Evolutionary conservation across 2,888 invertebrate genomes (phyloP).

Genomic region (Mesorhabditis sp.): DNA sequence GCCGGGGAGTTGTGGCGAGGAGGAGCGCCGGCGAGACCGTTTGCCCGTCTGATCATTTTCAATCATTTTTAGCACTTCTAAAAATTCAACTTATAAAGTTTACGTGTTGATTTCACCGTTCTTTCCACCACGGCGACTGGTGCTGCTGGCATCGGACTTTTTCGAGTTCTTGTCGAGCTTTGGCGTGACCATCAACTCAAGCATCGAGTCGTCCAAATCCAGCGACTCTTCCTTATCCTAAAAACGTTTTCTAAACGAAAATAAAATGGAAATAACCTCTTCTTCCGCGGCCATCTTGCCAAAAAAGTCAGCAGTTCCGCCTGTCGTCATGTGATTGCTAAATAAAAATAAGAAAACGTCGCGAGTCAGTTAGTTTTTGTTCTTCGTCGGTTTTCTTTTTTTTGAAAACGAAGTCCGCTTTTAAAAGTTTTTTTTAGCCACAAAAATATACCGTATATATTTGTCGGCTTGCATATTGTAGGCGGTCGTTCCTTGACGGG

Average conservation of each 20-base stretch:
- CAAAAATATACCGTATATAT: not conserved
- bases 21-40: too few species aligned
- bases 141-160: too few species aligned
- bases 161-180: not conserved
- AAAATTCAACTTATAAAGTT: too few species aligned
- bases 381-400: too few species aligned
- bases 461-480: not conserved
- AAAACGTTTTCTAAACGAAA: not conserved
- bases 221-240: not conserved
- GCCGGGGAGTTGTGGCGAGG: too few species aligned
- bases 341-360: not conserved
- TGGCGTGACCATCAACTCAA: conserved; percentile 3
- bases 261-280: not conserved
- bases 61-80: too few species aligned
- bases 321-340: not conserved
- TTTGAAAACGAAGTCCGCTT: not conserved
- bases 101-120: too few species aligned
- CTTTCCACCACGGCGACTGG: too few species aligned
- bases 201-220: not conserved
- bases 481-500: conserved; percentile 3
- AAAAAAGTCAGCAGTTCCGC: not conserved
- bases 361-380: too few species aligned
- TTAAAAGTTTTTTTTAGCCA: not conserved
- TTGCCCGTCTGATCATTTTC: too few species aligned
- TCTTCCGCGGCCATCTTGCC: not conserved